Evolutionary conservation across 92 coral and sea anemone species (phyloP), one percentile per base, ranked within the genome.

Genomic region (Palythoa heliodiscus): DNA sequence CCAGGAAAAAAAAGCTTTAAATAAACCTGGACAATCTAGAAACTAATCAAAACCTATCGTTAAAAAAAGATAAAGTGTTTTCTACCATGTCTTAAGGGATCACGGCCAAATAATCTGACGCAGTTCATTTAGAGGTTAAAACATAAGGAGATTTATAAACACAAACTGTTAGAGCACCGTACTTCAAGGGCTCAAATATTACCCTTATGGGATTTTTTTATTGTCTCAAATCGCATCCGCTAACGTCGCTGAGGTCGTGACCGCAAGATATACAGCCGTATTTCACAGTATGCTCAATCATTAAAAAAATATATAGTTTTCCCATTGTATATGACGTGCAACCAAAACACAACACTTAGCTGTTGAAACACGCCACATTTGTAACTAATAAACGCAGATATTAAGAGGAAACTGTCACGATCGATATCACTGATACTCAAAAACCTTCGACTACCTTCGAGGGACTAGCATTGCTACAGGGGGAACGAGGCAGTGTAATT

Each of bases 361-460:
- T 66, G 84, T 64, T 64, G 84, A 67, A 66, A 64, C 55, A 67
- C 75, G 81, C 53, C 81, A 80, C 52, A 80, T 80, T 48, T 80
- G 74, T 40, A 66, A 70, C 73, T 80, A 68, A 64, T 80, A 24
- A 80, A 80, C 20, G 35, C 73, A 50, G 70, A n/a, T 78, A 78
- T 80, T 63, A 80, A 78, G 83, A 78, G 19, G 37, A 40, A 47
- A 7, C 12, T 43, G 84, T 80, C 73, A 66, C 74, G 63, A 63
- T 66, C 66, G 47, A 17, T 22, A 47, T 40, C 20, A 39, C 14
- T 66, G 72, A 63, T 43, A 9, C 66, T 0, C 23, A 64, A 39
- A 63, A 37, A 52, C 39, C 24, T 55, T 76, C 19, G 22, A 37
- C 20, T n/a, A 48, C 38, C 5, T 75, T 52, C 79, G 37, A 48